Evolutionary conservation across 2,113 vertebrate species (phyloP).

Genomic region (Patagioenas fasciata): DNA sequence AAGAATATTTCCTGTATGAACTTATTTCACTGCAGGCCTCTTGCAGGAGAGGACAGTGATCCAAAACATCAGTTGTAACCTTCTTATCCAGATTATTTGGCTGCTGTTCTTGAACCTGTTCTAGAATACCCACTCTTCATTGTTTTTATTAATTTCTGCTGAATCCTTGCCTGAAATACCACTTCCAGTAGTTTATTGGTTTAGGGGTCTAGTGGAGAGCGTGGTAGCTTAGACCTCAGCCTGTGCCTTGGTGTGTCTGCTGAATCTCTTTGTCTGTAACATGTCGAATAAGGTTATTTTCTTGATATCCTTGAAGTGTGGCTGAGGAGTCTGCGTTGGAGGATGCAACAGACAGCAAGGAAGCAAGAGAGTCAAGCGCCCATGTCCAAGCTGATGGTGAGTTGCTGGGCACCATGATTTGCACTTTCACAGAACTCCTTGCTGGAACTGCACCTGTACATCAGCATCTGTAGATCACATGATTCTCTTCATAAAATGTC

Average conservation of each 20-base stretch:
- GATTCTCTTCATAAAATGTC: neutral
- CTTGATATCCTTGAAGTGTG: constrained; percentile 49
- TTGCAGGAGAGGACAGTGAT: neutral
- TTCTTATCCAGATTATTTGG: neutral
- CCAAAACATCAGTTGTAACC: neutral
- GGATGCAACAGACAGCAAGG: neutral
- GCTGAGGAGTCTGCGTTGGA: neutral
- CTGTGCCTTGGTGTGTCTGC: neutral
- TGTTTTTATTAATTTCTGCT: neutral
- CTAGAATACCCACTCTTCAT: neutral
- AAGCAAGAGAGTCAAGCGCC: neutral
- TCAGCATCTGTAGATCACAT: neutral
- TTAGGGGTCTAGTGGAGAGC: neutral
- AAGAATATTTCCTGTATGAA: neutral
- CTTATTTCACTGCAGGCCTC: neutral
- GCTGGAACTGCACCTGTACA: neutral
- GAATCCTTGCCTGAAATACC: constrained; percentile 7
- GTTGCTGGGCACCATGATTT: neutral
- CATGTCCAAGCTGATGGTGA: constrained; percentile 51
- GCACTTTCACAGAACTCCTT: neutral
- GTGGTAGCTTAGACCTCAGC: neutral
- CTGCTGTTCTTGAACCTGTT: neutral
- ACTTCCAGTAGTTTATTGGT: neutral
- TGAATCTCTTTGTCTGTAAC: neutral
- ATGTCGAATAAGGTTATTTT: constrained; percentile 21